Evolutionary conservation across 2,888 invertebrate species (phyloP), one percentile per base, ranked within the genome.

Genomic region (Onthophagus sagittarius): DNA sequence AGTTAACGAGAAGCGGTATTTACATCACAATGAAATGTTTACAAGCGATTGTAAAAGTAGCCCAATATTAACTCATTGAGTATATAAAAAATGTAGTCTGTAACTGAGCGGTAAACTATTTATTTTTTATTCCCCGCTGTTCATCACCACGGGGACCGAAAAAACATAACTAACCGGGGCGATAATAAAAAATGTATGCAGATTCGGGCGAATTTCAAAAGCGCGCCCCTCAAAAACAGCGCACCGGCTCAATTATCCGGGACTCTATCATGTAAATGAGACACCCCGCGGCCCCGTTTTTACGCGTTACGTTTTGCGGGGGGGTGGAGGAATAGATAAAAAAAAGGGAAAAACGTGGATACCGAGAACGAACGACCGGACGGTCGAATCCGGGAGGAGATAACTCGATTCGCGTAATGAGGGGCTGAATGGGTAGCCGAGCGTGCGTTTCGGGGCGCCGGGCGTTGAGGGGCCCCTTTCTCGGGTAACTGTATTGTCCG

Each of bases 401-500:
- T 82, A 82, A 83, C 81, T 81, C 80, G 81, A 82, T 82, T 82
- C 82, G 79, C 77, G 79, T 81, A 82, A 82, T 81, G 81, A 82
- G 82, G 79, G 80, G 79, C 79, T 76, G 79, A 79, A 76, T 72
- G 77, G 79, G 81, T 82, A 82, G 78, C 81, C 81, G 80, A 83
- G 83, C 78, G 80, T 83, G 81, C 74, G 77, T 67, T 23, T 23
- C 67, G 67, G 9, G 23, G 67, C 31, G 67, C n/a, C 23, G 67
- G 67, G 23, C 23, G 67, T 53, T 11, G 67, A 32, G 23, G 67
- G 67, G 67, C 15, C 67, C 79, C 77, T 77, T 23, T 23, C 77
- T 78, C 75, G 74, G 76, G 80, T 84, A 84, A 84, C 82, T 80
- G 82, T 78, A 84, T 84, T 84, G 83, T 84, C 82, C 83, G 80